A percentile compares a stretch with the other conserved stretches of the same genome.
phyloP scores from a whole-genome alignment of 1,140 invertebrate species.

The Orchesella cincta region DNA sequence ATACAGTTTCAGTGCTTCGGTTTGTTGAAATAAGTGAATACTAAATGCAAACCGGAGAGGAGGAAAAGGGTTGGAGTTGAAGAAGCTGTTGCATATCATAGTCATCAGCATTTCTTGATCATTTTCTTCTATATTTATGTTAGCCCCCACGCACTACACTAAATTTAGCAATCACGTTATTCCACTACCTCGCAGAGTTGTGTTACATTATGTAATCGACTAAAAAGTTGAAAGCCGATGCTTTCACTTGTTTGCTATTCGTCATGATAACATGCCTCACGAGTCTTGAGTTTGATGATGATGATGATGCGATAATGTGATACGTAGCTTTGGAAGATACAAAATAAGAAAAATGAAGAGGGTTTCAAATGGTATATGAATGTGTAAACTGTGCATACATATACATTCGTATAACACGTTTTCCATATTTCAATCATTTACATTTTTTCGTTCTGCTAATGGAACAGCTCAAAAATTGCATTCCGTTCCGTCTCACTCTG shows the following conservation, averaged over 20 bases:
- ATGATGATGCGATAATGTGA: no score
- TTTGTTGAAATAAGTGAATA: no score
- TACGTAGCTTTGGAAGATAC: no score
- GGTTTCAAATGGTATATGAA: no score
- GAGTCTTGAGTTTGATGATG: no score
- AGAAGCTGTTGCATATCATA: neutral
- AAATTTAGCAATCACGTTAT: slow-evolving; percentile 24
- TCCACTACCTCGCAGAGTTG: neutral
- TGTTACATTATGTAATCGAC: neutral
- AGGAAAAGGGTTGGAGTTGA: no score
- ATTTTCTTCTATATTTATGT: slow-evolving; percentile 17
- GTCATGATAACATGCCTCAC: neutral
- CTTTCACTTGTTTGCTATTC: neutral
- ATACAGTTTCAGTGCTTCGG: no score
- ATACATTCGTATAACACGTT: no score
- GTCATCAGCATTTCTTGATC: neutral
- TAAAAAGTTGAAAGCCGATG: neutral
- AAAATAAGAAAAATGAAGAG: no score
- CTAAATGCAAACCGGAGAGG: no score
- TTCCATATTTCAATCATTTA: no score
- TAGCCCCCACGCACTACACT: slow-evolving; percentile 8
- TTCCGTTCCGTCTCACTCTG: neutral
- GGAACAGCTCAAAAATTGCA: slow-evolving; percentile 1
- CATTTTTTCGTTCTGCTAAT: neutral
- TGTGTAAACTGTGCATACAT: no score